Evolutionary conservation across 2,797 vertebrate genomes (phyloP).

Genomic region (Nasua narica): DNA sequence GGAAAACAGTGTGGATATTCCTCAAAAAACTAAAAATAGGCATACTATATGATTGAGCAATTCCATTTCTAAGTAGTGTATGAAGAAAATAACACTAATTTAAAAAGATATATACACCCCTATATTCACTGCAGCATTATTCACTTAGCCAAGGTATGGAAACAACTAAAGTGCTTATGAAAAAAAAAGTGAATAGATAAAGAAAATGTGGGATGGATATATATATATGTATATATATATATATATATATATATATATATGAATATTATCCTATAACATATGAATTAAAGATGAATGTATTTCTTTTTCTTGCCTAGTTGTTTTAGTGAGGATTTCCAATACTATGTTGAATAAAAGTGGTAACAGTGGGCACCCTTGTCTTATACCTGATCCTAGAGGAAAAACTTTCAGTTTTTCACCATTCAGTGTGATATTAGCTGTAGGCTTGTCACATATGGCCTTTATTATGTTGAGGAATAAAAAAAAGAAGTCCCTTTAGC

Average conservation of each 20-base stretch:
- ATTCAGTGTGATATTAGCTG: neutral
- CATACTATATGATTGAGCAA: neutral
- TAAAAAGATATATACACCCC: neutral
- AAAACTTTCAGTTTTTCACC: neutral
- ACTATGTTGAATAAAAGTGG: neutral
- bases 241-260: no score
- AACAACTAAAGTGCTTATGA: neutral
- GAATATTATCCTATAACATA: no score
- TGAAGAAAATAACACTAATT: neutral
- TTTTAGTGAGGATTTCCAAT: neutral
- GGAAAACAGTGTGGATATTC: neutral
- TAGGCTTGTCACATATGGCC: neutral
- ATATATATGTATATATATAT: no score
- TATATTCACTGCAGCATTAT: neutral
- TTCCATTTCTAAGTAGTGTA: neutral
- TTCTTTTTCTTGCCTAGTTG: neutral
- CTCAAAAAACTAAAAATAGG: neutral
- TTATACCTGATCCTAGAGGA: neutral
- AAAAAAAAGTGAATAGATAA: neutral
- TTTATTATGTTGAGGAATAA: neutral
- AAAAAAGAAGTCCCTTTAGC: no score
- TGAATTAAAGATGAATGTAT: neutral
- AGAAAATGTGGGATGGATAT: neutral
- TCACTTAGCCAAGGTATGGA: neutral
- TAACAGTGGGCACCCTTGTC: neutral